Percentiles rank a stretch among this genome's conserved stretches.
Conservation (phyloP, 2,113 vertebrate genomes). For the Urocynchramus pylzowi region DNA sequence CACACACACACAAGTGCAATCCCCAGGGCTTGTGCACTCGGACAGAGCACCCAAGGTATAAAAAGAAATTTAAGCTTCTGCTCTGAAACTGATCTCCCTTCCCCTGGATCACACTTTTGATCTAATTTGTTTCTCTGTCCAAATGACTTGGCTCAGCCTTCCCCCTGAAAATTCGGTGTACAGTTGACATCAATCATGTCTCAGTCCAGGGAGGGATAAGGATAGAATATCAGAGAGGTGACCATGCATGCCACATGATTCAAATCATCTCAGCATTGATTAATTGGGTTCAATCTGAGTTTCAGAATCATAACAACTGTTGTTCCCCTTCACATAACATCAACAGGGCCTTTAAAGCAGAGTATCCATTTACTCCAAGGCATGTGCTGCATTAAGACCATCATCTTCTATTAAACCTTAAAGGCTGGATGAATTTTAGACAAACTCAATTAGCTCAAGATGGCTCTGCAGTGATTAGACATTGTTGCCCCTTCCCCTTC, state of each 20-base stretch:
- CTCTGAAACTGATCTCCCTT: slow-evolving; percentile 84
- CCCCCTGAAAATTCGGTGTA: slow-evolving; percentile 63
- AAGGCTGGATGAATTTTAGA: slow-evolving; percentile 73
- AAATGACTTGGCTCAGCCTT: slow-evolving; percentile 69
- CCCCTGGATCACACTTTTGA: slow-evolving; percentile 75
- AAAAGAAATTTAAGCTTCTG: slow-evolving; percentile 73
- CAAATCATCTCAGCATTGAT: slow-evolving; percentile 81
- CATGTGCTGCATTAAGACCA: slow-evolving; percentile 68
- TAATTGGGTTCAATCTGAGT: slow-evolving; percentile 81
- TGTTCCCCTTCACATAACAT: slow-evolving; percentile 74
- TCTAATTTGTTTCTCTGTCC: slow-evolving; percentile 83
- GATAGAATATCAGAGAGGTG: slow-evolving; percentile 83
- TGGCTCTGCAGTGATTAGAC: slow-evolving; percentile 68
- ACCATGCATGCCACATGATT: slow-evolving; percentile 81
- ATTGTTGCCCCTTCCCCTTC: slow-evolving; percentile 54
- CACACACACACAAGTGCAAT: not conserved
- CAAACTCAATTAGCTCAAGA: slow-evolving; percentile 79
- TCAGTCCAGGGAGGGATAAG: slow-evolving; percentile 61
- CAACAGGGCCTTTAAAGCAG: slow-evolving; percentile 76
- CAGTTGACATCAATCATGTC: slow-evolving; percentile 79
- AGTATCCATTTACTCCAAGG: slow-evolving; percentile 70
- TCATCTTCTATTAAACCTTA: slow-evolving; percentile 74
- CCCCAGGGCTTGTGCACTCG: not conserved
- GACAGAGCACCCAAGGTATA: slow-evolving; percentile 5
- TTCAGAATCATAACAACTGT: slow-evolving; percentile 80